Evolutionary conservation across 2,113 vertebrate species (phyloP).

Genomic region (Myxocyprinus asiaticus): DNA sequence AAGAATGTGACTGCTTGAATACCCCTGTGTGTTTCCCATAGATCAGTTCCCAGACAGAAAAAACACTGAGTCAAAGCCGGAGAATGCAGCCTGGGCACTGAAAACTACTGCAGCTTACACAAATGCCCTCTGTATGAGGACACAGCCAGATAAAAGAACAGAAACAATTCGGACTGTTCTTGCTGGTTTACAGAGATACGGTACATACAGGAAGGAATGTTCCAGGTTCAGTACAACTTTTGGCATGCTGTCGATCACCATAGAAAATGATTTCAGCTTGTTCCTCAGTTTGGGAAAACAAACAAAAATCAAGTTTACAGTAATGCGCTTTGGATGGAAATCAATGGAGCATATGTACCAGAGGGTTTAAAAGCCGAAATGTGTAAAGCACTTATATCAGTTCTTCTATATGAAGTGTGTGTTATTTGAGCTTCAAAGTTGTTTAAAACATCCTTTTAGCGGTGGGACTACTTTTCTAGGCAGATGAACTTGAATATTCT

Average conservation of each 20-base stretch:
- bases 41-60: conserved; percentile 26
- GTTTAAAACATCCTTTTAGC: too few relatives aligned
- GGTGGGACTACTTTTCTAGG: too few relatives aligned
- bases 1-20: conserved; percentile 10
- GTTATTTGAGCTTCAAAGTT: too few relatives aligned
- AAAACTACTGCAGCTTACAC: conserved; percentile 14
- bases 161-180: conserved; percentile 18
- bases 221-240: neutral
- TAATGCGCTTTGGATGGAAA: too few relatives aligned
- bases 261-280: neutral
- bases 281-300: neutral
- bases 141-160: conserved; percentile 15
- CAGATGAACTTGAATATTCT: too few relatives aligned
- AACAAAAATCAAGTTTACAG: neutral
- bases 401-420: too few relatives aligned
- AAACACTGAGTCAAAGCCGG: conserved; percentile 33
- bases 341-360: too few relatives aligned
- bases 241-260: neutral
- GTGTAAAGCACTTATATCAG: too few relatives aligned
- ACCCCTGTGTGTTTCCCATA: conserved; percentile 20
- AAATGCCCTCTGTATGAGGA: conserved; percentile 3
- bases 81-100: conserved; percentile 12
- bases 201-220: neutral
- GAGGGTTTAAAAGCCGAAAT: too few relatives aligned
- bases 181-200: neutral